Percentiles rank a stretch among this genome's conserved stretches.
phyloP scores from a whole-genome alignment of 35 echinoderm and acorn worm genomes.

The Hemicentrotus pulcherrimus region DNA sequence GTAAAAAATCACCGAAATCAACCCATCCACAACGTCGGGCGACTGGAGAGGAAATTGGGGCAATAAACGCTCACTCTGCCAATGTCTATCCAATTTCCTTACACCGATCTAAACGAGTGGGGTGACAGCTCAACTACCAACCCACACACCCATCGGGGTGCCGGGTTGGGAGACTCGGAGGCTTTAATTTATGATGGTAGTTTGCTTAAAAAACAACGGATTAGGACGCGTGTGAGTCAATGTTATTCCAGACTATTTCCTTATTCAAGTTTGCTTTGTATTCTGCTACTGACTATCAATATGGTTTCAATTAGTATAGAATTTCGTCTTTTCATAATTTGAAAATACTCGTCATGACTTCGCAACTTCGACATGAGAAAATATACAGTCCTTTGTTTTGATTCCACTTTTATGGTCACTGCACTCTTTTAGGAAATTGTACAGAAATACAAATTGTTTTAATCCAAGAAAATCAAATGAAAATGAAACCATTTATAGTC shows the following conservation, averaged over 20 bases:
- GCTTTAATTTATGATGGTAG: neutral
- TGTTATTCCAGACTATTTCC: neutral
- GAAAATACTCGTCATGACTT: neutral
- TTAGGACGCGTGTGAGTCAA: neutral
- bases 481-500: no score
- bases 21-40: slow-evolving; percentile 22
- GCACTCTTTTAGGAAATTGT: no score
- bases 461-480: no score
- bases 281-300: neutral
- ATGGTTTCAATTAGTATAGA: neutral
- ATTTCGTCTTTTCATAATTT: neutral
- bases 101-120: slow-evolving; percentile 1
- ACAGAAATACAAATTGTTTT: no score
- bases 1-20: neutral
- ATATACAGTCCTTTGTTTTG: no score
- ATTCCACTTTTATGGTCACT: no score
- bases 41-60: slow-evolving; percentile 21
- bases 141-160: neutral
- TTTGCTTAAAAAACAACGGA: neutral
- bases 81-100: slow-evolving; percentile 31
- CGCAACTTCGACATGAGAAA: no score
- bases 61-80: slow-evolving; percentile 26
- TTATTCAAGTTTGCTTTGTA: neutral
- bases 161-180: neutral
- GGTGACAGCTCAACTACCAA: neutral